phyloP scores from a whole-genome alignment of 30 jellyfish, hydroid and myxozoan species.

The Aurelia aurita complex sp. Pacific region DNA sequence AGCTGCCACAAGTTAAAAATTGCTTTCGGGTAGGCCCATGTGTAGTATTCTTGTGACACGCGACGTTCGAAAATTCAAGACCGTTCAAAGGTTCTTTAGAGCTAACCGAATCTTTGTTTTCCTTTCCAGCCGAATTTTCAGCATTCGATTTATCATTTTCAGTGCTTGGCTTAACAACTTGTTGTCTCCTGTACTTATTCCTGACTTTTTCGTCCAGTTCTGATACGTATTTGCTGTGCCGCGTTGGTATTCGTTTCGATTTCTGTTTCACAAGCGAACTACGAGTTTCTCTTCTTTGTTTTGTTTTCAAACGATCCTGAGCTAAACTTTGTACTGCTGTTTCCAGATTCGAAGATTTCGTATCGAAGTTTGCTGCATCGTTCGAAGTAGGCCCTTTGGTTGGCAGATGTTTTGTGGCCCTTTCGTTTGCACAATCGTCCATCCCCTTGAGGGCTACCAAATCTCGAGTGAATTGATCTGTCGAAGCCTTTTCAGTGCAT shows the following conservation, averaged over 20 bases:
- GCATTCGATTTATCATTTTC: conserved; percentile 6
- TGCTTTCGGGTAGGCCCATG: background rate
- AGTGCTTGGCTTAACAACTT: background rate
- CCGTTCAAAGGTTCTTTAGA: background rate
- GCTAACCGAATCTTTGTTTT: background rate
- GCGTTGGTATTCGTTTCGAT: conserved; percentile 79
- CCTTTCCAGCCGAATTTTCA: background rate
- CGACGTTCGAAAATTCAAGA: background rate
- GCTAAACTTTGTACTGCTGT: too few species aligned
- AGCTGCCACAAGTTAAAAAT: background rate
- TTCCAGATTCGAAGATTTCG: too few species aligned
- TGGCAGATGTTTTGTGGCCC: too few species aligned
- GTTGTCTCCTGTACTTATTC: conserved; percentile 58
- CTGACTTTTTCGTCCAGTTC: conserved; percentile 81
- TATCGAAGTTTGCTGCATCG: too few species aligned
- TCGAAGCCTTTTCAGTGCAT: too few species aligned
- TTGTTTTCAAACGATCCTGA: too few species aligned
- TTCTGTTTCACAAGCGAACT: conserved; percentile 71
- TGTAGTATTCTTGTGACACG: background rate
- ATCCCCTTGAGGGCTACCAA: too few species aligned
- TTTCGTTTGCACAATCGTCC: too few species aligned
- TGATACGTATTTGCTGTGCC: conserved; percentile 90
- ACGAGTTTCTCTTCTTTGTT: background rate
- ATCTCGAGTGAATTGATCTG: too few species aligned
- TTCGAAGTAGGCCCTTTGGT: too few species aligned